These are phyloP conservation scores for Alethe diademata DNA, from an alignment of 2,113 vertebrate species.

Conservation along the genomic window DNA sequence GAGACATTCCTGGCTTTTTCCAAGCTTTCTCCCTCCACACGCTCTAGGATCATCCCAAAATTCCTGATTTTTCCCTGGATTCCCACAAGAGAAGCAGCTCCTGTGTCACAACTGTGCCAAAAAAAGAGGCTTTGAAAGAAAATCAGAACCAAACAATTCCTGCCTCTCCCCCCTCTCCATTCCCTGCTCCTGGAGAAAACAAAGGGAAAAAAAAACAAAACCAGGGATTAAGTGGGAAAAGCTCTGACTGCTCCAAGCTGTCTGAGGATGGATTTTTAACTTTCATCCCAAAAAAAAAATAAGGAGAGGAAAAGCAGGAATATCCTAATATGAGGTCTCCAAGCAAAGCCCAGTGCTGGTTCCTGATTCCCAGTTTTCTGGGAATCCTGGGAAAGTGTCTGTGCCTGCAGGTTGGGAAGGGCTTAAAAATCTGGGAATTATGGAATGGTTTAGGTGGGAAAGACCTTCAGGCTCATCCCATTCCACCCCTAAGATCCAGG, in stretches of 20 bases:
- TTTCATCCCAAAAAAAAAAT: neutral
- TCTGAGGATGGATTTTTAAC: neutral
- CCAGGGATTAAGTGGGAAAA: neutral
- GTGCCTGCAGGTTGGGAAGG: neutral
- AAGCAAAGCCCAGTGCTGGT: neutral
- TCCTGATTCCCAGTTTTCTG: neutral
- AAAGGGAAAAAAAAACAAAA: neutral
- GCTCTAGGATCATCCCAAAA: neutral
- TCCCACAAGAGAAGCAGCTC: neutral
- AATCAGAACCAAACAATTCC: neutral
- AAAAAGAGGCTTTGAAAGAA: neutral
- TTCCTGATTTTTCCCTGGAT: neutral
- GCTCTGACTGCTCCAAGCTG: neutral
- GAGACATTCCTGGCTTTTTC: neutral
- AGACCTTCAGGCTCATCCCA: neutral
- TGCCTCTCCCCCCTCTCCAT: neutral
- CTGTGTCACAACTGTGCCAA: neutral
- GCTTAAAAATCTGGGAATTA: neutral
- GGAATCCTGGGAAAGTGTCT: neutral
- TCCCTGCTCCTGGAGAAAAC: neutral
- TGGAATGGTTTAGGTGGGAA: neutral
- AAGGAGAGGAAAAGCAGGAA: neutral
- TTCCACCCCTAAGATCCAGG: neutral
- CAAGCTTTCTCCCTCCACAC: accelerated
- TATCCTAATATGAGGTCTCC: neutral